Percentiles rank a stretch among this genome's conserved stretches.
Evolutionary conservation across 2,888 invertebrate species (phyloP).

Genomic region (Platycheirus rosarum): DNA sequence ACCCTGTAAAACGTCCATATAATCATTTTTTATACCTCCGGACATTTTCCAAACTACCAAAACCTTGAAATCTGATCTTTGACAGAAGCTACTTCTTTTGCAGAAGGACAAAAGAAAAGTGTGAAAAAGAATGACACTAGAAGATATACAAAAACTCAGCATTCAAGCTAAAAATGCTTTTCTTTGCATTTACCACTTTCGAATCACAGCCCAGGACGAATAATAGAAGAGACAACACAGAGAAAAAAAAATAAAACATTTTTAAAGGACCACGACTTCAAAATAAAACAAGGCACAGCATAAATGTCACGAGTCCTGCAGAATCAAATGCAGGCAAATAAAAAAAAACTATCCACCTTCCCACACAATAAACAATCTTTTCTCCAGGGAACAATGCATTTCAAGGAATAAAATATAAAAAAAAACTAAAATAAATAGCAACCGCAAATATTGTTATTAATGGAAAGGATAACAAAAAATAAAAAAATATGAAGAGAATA

Average conservation of each 20-base stretch:
- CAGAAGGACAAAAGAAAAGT: too few relatives aligned
- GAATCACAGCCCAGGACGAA: slow-evolving; percentile 36
- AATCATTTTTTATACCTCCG: too few relatives aligned
- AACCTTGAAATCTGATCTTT: too few relatives aligned
- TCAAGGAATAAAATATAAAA: slow-evolving; percentile 13
- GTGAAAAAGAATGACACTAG: too few relatives aligned
- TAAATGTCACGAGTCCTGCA: slow-evolving; percentile 69
- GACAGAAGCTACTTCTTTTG: too few relatives aligned
- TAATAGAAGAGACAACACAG: slow-evolving; percentile 12
- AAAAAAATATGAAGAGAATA: too few relatives aligned
- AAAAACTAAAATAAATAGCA: slow-evolving; percentile 40
- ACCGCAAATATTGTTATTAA: slow-evolving; percentile 73
- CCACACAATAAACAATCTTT: slow-evolving; percentile 40
- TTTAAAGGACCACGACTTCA: slow-evolving; percentile 2
- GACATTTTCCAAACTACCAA: too few relatives aligned
- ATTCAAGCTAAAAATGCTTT: too few relatives aligned
- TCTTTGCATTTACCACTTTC: slow-evolving; percentile 61
- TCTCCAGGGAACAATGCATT: slow-evolving; percentile 63
- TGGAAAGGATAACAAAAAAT: slow-evolving; percentile 64
- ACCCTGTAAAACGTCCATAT: too few relatives aligned
- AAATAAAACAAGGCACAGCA: slow-evolving; percentile 43
- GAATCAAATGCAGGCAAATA: slow-evolving; percentile 42
- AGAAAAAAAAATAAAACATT: not conserved
- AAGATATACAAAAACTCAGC: too few relatives aligned
- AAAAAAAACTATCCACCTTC: slow-evolving; percentile 4